Conservation (phyloP, 1,140 invertebrate genomes). For the Battus philenor region DNA sequence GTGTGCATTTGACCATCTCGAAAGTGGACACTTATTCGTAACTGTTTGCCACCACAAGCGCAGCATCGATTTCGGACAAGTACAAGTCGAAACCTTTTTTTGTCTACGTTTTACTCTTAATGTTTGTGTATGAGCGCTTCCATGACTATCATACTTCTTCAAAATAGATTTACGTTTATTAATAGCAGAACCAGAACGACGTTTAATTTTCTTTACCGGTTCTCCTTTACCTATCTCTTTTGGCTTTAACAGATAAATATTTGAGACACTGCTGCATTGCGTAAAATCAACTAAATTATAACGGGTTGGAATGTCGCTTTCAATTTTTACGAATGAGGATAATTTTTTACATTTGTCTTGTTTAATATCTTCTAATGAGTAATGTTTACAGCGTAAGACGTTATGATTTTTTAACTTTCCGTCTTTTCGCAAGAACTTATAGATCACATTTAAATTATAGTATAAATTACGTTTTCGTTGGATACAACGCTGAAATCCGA, state of each 20-base stretch:
- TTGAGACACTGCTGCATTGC: background rate
- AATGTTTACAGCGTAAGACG: constrained; percentile 10
- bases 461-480: constrained; percentile 5
- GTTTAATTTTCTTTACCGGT: background rate
- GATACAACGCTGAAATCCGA: constrained; percentile 9
- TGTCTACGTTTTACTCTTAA: constrained; percentile 4
- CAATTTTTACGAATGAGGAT: constrained; percentile 5
- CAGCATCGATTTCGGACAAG: background rate
- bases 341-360: constrained; percentile 8
- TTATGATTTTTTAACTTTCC: background rate
- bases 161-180: constrained; percentile 10
- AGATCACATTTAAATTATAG: constrained; percentile 9
- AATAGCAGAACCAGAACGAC: background rate
- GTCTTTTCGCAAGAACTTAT: constrained; percentile 8
- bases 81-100: background rate
- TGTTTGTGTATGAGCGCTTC: background rate
- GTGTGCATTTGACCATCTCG: background rate
- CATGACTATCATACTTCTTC: background rate
- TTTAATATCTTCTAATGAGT: constrained; percentile 5
- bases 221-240: background rate
- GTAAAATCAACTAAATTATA: constrained; percentile 11
- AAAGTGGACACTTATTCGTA: background rate
- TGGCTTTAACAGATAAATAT: constrained; percentile 5
- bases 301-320: background rate
- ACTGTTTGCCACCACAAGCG: background rate